These are phyloP conservation scores for Pandemis cinnamomeana DNA, from an alignment of 2,888 invertebrate genomes.

Conservation along the genomic window DNA sequence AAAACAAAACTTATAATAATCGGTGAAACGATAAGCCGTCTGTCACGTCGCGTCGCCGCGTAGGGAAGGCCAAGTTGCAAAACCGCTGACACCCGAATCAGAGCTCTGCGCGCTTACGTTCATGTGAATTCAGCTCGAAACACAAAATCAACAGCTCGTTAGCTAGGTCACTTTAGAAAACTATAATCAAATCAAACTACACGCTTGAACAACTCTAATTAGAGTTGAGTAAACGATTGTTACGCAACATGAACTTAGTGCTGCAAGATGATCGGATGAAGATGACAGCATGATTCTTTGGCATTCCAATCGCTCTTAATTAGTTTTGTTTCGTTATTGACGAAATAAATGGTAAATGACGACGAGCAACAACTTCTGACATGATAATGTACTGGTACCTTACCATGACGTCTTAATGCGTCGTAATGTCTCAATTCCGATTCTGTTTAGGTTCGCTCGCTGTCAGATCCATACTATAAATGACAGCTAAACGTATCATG, in stretches of 20 bases:
- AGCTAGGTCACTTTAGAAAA: conserved; percentile 3
- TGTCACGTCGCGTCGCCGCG: conserved; percentile 30
- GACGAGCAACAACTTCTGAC: not conserved
- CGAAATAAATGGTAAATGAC: not conserved
- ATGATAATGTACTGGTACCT: not conserved
- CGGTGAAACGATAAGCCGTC: conserved; percentile 16
- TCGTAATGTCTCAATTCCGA: no score
- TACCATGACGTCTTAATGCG: no score
- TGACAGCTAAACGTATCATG: no score
- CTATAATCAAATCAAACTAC: not conserved
- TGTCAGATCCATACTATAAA: no score
- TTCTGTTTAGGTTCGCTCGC: no score
- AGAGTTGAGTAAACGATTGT: conserved; percentile 9
- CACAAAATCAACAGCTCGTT: not conserved
- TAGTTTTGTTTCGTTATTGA: not conserved
- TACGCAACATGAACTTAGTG: conserved; percentile 1
- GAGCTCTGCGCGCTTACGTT: not conserved
- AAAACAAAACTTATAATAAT: conserved; percentile 9
- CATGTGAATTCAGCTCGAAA: not conserved
- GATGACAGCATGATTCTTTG: conserved; percentile 1
- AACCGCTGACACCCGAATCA: conserved; percentile 21
- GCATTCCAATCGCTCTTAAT: not conserved
- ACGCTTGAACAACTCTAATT: conserved; percentile 7
- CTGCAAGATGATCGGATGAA: not conserved
- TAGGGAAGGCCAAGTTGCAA: conserved; percentile 41